Evolutionary conservation across 2,888 invertebrate genomes (phyloP), one percentile per base, ranked within the genome.

Genomic region (Metalampra italica): DNA sequence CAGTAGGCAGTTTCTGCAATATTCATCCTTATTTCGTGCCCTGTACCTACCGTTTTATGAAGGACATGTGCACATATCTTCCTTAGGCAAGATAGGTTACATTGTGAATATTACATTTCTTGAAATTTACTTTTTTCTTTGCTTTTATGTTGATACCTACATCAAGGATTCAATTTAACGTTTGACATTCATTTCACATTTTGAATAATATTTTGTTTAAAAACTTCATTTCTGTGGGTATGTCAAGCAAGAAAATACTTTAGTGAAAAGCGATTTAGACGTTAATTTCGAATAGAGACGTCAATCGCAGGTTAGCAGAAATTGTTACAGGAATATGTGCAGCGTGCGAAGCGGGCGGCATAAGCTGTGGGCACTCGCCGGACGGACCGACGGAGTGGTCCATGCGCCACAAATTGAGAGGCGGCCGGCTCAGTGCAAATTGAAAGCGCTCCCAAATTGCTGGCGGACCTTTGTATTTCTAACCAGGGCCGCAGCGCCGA

Each of bases 361-460:
- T 22, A 22, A 22, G 36, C n/a, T n/a, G n/a, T n/a, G 2, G n/a
- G 36, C 7, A 32, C 11, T n/a, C 36, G n/a, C 3, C 36, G 60
- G 55, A 49, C 52, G 57, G 50, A 8, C 11, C 54, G 59, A 57
- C 62, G 62, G 57, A 70, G 65, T 66, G 71, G 60, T 62, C 62
- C 55, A 64, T 61, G 60, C 59, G 70, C 75, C 73, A 58, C 82
- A 81, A 84, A 83, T 82, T 77, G 78, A 78, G 78, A 75, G 70
- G 68, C 71, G 69, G 72, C 65, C 66, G 71, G 75, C 73, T 77
- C 76, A 69, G 78, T 75, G 78, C 78, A 84, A 87, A 86, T 86
- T 84, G 85, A 82, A 84, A 86, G 79, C 83, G 75, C 64, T 77
- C 63, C 74, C 69, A 74, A 85, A 83, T 83, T 78, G 79, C 79